Conservation (phyloP, 2,113 vertebrate species). For the Corythaeola cristata region DNA sequence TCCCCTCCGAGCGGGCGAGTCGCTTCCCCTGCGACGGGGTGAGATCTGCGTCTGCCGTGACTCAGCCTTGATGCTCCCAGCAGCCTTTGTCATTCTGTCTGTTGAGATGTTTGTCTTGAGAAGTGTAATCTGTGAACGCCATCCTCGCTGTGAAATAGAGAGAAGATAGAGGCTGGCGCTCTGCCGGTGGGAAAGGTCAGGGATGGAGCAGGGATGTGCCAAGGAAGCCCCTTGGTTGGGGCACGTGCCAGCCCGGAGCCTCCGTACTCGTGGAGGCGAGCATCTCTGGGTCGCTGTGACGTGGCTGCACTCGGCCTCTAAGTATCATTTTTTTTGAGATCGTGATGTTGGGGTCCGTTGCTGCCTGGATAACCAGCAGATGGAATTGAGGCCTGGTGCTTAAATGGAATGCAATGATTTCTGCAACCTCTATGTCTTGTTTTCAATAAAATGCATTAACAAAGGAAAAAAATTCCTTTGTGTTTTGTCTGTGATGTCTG, state of each 20-base stretch:
- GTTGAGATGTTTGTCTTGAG: neutral
- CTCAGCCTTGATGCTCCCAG: rapidly evolving
- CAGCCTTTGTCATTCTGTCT: neutral
- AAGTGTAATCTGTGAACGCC: rapidly evolving
- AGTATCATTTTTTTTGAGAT: neutral
- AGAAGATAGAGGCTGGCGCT: neutral
- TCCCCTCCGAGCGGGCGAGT: rapidly evolving
- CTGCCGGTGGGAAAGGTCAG: rapidly evolving
- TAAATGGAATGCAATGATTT: neutral
- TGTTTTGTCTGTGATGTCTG: rapidly evolving
- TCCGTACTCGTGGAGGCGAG: rapidly evolving
- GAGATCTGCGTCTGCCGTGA: rapidly evolving
- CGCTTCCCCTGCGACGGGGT: rapidly evolving
- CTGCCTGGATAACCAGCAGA: neutral
- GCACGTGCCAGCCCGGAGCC: rapidly evolving
- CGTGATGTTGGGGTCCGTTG: neutral
- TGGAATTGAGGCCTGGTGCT: neutral
- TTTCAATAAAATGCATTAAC: neutral
- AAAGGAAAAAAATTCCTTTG: neutral
- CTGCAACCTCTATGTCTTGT: rapidly evolving
- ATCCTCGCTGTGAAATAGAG: neutral
- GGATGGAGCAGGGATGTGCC: neutral
- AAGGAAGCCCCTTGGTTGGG: neutral
- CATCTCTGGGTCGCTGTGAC: rapidly evolving
- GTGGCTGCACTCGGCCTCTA: rapidly evolving